Percentiles rank a stretch among this genome's conserved stretches.
These are phyloP conservation scores for Lethenteron reissneri DNA, from an alignment of 2,113 vertebrate genomes.

Conservation along the genomic window DNA sequence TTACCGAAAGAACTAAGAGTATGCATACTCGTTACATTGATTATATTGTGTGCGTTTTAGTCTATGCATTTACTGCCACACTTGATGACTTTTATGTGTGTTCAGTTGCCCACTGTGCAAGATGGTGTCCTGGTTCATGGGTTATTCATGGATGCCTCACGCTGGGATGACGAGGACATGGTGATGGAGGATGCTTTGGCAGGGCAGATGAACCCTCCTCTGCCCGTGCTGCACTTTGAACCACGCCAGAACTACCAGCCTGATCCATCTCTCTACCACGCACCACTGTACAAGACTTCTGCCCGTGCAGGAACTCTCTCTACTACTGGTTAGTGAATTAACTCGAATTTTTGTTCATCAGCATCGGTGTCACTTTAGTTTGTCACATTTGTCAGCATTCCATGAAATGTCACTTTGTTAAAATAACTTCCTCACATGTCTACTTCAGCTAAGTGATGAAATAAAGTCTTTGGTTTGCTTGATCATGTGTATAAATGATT, in stretches of 20 bases:
- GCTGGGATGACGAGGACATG: conserved; percentile 32
- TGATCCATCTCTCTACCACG: conserved; percentile 21
- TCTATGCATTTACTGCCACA: background rate
- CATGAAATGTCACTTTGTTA: no score
- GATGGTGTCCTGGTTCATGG: conserved; percentile 38
- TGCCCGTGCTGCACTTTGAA: conserved; percentile 40
- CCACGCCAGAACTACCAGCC: conserved; percentile 32
- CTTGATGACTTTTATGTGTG: conserved; percentile 4
- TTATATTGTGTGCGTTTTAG: no score
- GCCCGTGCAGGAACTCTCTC: conserved; percentile 35
- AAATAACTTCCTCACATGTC: no score
- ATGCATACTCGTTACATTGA: no score
- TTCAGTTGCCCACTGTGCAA: conserved; percentile 27
- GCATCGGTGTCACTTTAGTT: no score
- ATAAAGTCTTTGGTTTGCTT: no score
- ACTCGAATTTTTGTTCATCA: no score
- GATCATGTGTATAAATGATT: no score
- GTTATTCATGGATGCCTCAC: conserved; percentile 39
- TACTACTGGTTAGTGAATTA: conserved; percentile 26
- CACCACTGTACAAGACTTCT: conserved; percentile 41
- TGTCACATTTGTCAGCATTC: no score
- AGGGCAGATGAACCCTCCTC: conserved; percentile 27
- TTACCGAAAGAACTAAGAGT: no score
- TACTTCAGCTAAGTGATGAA: no score
- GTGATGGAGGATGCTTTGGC: conserved; percentile 30